phyloP scores from a whole-genome alignment of 2,888 invertebrate genomes.

The Andrena trimmerana region DNA sequence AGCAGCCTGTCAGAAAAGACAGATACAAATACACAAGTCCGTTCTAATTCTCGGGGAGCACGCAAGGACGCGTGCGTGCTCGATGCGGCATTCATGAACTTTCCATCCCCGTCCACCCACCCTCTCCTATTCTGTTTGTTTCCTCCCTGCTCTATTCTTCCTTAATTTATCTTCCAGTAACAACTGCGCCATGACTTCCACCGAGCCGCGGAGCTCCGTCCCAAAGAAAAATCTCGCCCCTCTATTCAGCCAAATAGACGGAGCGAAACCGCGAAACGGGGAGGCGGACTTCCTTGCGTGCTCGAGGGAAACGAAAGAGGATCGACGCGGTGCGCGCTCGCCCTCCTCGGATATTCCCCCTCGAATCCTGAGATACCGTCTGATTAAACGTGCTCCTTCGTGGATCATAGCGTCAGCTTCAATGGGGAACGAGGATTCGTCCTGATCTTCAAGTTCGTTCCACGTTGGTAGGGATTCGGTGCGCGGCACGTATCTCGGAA shows the following conservation, averaged over 20 bases:
- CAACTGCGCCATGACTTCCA: constrained; percentile 53
- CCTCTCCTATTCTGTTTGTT: constrained; percentile 35
- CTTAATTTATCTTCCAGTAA: constrained; percentile 64
- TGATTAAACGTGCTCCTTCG: background rate
- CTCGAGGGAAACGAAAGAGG: constrained; percentile 32
- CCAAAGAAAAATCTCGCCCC: constrained; percentile 48
- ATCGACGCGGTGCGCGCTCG: constrained; percentile 2
- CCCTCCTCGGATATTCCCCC: background rate
- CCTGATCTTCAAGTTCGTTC: background rate
- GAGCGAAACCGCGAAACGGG: constrained; percentile 12
- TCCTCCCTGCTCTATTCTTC: constrained; percentile 42
- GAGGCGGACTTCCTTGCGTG: constrained; percentile 39
- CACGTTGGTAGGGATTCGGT: background rate
- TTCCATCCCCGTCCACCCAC: constrained; percentile 34
- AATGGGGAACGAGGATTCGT: background rate
- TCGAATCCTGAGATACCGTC: background rate
- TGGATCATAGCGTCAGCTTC: background rate
- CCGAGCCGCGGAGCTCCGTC: constrained; percentile 16
- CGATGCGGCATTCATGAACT: constrained; percentile 48
- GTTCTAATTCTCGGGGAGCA: constrained; percentile 63
- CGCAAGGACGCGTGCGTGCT: constrained; percentile 67
- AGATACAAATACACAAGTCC: constrained; percentile 66
- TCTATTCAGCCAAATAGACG: constrained; percentile 34
- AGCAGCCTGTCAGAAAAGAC: constrained; percentile 62
- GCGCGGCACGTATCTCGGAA: no score